These are phyloP conservation scores for Parnassius mnemosyne DNA, from an alignment of 2,888 invertebrate species.

Conservation along the genomic window DNA sequence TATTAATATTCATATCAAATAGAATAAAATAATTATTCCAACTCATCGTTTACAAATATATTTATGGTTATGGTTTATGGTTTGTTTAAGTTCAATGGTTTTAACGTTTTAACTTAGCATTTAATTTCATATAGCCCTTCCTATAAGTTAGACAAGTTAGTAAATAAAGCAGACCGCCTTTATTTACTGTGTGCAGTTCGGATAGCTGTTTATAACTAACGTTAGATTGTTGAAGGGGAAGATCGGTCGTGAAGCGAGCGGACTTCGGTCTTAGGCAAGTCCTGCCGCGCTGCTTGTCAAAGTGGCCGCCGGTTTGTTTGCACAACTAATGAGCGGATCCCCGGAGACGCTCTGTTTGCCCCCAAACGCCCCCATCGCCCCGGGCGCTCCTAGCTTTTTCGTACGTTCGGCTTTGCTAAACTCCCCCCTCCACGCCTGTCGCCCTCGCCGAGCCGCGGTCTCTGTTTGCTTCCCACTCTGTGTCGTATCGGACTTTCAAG, in stretches of 20 bases:
- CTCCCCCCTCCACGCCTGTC: constrained; percentile 35
- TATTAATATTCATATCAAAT: too few relatives aligned
- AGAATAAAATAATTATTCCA: too few relatives aligned
- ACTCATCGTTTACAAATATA: too few relatives aligned
- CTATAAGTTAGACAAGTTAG: constrained; percentile 12
- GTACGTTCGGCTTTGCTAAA: constrained; percentile 51
- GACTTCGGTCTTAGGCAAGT: constrained; percentile 45
- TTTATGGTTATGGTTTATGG: too few relatives aligned
- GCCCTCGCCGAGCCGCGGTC: constrained; percentile 37
- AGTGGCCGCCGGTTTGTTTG: constrained; percentile 78
- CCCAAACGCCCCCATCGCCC: constrained; percentile 56
- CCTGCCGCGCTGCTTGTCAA: constrained; percentile 74
- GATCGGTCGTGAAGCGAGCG: constrained; percentile 49
- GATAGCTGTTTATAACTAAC: constrained; percentile 64
- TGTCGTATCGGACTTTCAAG: constrained; percentile 63
- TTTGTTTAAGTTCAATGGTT: constrained; percentile 1
- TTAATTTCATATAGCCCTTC: background rate
- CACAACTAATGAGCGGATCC: constrained; percentile 78
- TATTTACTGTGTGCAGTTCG: constrained; percentile 61
- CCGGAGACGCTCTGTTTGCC: constrained; percentile 74
- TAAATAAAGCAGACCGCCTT: constrained; percentile 53
- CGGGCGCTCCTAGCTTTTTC: constrained; percentile 57
- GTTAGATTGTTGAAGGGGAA: constrained; percentile 71
- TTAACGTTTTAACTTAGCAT: background rate
- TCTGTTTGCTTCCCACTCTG: constrained; percentile 58